These are phyloP conservation scores for Cephus pulcher DNA, from an alignment of 2,888 invertebrate species.

Conservation along the genomic window DNA sequence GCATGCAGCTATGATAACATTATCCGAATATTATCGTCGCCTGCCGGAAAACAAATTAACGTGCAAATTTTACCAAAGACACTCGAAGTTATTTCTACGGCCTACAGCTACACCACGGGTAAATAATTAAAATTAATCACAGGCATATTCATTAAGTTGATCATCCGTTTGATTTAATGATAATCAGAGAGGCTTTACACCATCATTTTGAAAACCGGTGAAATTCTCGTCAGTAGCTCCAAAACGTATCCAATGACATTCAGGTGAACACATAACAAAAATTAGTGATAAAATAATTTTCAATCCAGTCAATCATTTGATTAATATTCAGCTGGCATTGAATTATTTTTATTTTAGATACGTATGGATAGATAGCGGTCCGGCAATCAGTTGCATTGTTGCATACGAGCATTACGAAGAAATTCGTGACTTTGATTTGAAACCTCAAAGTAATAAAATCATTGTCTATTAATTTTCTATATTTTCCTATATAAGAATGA, in stretches of 20 bases:
- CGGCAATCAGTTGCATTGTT: constrained; percentile 38
- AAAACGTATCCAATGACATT: constrained; percentile 37
- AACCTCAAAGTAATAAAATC: constrained; percentile 24
- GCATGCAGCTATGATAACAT: constrained; percentile 38
- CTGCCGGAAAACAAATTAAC: constrained; percentile 35
- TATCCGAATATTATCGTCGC: constrained; percentile 36
- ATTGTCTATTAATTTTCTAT: too few species aligned
- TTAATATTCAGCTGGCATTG: not conserved
- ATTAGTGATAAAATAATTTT: not conserved
- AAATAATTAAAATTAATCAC: constrained; percentile 2
- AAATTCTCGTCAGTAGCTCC: constrained; percentile 37
- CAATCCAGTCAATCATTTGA: not conserved
- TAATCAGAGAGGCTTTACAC: constrained; percentile 37
- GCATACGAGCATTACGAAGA: constrained; percentile 40
- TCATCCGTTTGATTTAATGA: not conserved
- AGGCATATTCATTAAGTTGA: not conserved
- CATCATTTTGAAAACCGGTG: constrained; percentile 36
- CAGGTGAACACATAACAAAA: constrained; percentile 26
- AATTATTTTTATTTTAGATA: constrained; percentile 26
- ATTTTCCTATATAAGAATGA: too few species aligned
- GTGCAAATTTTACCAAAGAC: constrained; percentile 37
- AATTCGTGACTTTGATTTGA: constrained; percentile 21
- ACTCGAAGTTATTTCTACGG: constrained; percentile 29
- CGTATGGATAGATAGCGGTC: constrained; percentile 37
- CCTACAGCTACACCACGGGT: constrained; percentile 40